Evolutionary conservation across 1,140 invertebrate genomes (phyloP), one percentile per base, ranked within the genome.

Genomic region (Tetramorium simillimum): DNA sequence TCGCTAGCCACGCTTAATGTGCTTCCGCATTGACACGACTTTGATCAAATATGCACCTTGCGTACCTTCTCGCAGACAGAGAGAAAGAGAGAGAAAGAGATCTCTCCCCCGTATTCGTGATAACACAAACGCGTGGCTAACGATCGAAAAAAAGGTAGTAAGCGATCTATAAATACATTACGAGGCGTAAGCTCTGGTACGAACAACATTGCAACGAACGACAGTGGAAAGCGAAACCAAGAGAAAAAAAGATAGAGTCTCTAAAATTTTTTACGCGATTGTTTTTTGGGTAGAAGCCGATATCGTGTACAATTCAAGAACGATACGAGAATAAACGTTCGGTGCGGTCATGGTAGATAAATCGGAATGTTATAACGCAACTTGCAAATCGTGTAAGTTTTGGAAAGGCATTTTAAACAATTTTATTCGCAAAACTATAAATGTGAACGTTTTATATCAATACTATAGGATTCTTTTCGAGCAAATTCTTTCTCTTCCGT

Each of bases 81-180:
- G 9, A 33, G 33, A 33, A 10, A 24, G 9, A 14, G 33, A 33
- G 33, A 33, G 33, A 33, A 33, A 33, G 33, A 33, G 33, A 33
- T 33, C 16, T 81, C 9, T 14, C 51, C 56, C 12, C 5, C 21
- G 46, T 16, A 16, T 46, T 69, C 21, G 12, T 28, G 40, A 77
- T 0, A 3, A 40, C 14, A 14, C 9, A 60, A 53, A 49, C 40
- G 53, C 86, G 89, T 91, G 89, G 89, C 72, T 67, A 62, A 84
- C 86, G 89, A 90, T 63, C 37, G n/a, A 46, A 72, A 78, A 63
- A 69, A 78, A 85, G 70, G 69, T 86, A 81, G 86, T 92, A 94
- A 93, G 94, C 94, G 94, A 95, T 94, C 92, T 94, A 95, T 95
- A 95, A 95, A 95, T 95, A 95, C 93, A 95, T 92, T 94, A 95